Conservation (phyloP, 2,797 vertebrate genomes). For the Hipposideros larvatus region DNA sequence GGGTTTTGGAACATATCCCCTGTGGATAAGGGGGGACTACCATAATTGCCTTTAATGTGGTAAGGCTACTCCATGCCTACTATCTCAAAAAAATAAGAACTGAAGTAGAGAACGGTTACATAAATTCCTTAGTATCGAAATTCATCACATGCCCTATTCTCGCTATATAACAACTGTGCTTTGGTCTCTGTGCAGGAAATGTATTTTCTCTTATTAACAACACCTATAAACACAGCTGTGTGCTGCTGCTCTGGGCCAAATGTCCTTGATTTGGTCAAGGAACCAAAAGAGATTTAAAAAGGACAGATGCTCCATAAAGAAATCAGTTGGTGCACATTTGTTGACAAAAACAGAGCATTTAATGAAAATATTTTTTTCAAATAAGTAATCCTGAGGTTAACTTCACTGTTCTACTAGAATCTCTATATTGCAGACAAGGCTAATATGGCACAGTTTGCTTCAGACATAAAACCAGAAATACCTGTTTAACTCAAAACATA, state of each 20-base stretch:
- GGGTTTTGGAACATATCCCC: neutral
- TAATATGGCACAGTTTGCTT: neutral
- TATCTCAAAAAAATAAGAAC: neutral
- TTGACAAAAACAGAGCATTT: conserved; percentile 9
- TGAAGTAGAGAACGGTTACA: neutral
- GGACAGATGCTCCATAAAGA: conserved; percentile 7
- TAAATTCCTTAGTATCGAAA: neutral
- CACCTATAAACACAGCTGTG: conserved; percentile 51
- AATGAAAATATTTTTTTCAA: neutral
- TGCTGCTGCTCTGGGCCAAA: neutral
- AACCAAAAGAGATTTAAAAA: neutral
- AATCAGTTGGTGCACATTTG: neutral
- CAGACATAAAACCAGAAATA: neutral
- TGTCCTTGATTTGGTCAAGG: neutral
- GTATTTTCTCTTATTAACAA: neutral
- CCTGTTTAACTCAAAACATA: conserved; percentile 20
- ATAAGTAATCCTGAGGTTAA: neutral
- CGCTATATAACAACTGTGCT: neutral
- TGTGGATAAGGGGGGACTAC: neutral
- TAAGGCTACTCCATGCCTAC: neutral
- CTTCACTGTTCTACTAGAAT: neutral
- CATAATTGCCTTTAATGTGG: neutral
- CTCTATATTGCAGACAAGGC: neutral
- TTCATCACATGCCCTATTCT: neutral
- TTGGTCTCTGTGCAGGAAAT: neutral